Percentiles rank a stretch among this genome's conserved stretches.
These are phyloP conservation scores for Tridacna gigas DNA, from an alignment of 2,888 invertebrate genomes.

Conservation along the genomic window DNA sequence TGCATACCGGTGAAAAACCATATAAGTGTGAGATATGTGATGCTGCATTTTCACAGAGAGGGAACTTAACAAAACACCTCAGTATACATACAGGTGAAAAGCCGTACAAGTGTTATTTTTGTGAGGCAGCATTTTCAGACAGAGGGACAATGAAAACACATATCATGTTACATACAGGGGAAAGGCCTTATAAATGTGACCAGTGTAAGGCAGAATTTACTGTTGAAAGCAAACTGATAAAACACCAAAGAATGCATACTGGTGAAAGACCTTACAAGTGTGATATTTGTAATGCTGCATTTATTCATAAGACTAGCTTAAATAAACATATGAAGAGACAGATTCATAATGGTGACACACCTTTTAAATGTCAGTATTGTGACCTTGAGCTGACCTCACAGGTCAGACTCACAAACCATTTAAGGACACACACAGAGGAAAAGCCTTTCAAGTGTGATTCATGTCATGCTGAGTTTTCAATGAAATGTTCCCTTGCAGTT, in stretches of 20 bases:
- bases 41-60: neutral
- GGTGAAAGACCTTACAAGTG: conserved; percentile 1
- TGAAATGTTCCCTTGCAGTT: neutral
- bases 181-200: conserved; percentile 37
- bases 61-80: neutral
- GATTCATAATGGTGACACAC: conserved; percentile 6
- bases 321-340: neutral
- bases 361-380: conserved; percentile 2
- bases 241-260: neutral
- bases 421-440: neutral
- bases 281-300: neutral
- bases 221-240: neutral
- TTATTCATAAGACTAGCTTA: neutral
- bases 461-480: conserved; percentile 4
- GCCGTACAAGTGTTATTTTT: conserved; percentile 10
- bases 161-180: conserved; percentile 39
- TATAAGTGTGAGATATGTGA: neutral
- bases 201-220: neutral
- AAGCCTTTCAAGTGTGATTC: conserved; percentile 3
- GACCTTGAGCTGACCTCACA: conserved; percentile 7
- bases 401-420: neutral
- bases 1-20: neutral
- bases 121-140: conserved; percentile 10
- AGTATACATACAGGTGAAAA: conserved; percentile 9
- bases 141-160: conserved; percentile 8